Evolutionary conservation across 2,888 invertebrate species (phyloP), one percentile per base, ranked within the genome.

Genomic region (Seira ritae): DNA sequence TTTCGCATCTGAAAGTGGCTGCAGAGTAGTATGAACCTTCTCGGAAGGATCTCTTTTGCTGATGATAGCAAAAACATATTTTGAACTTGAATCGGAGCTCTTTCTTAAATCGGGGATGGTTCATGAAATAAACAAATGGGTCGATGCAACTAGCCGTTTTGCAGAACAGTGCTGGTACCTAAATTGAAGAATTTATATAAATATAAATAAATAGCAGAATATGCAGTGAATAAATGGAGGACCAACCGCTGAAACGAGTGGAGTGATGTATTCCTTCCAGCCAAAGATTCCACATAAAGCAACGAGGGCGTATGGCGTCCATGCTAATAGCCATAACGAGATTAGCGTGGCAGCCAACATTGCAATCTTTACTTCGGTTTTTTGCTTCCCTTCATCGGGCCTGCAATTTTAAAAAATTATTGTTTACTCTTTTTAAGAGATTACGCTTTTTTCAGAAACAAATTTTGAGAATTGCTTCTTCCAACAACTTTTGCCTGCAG

Each of bases 141-240:
- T 96, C 95, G 83, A 95, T 92, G 90, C 95, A 95, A 55, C 95
- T 95, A 0, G 96, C 95, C 0, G 94, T 93, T 91, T 96, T 96
- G 90, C 95, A 95, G 90, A 95, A 95, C 84, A 95, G 91, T 0
- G 95, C 95, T 0, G 95, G 95, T 55, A 95, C 42, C 12, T 42
- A 42, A 93, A 91, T 90, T n/a, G n/a, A n/a, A n/a, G n/a, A n/a
- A n/a, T n/a, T n/a, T n/a, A n/a, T n/a, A n/a, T n/a, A n/a, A n/a
- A n/a, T n/a, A n/a, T n/a, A n/a, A n/a, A n/a, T n/a, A n/a, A n/a
- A n/a, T n/a, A n/a, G n/a, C n/a, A n/a, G n/a, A n/a, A n/a, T n/a
- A 95, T 93, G 3, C 95, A 94, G 90, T 95, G 95, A 84, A 95
- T 92, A 89, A 95, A 95, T 0, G 96, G 96, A 91, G n/a, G n/a